A percentile compares a stretch with the other conserved stretches of the same genome.
Conservation (phyloP, 2,888 invertebrate species). For the Monopis laevigella region DNA sequence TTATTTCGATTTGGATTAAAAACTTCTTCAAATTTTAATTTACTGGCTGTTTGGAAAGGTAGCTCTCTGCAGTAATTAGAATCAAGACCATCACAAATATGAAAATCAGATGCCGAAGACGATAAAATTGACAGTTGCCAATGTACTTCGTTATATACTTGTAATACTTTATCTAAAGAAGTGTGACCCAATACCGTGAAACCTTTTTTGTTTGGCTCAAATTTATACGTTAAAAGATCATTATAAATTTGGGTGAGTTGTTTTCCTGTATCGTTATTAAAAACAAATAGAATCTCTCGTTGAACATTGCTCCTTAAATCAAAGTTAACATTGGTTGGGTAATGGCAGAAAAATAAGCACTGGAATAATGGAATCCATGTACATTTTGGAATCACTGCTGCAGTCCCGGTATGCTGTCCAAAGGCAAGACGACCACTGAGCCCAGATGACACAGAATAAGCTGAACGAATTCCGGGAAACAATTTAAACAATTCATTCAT, state of each 20-base stretch:
- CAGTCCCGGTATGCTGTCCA: constrained; percentile 32
- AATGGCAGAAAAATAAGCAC: constrained; percentile 46
- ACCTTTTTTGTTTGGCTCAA: constrained; percentile 40
- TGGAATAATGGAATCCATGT: constrained; percentile 53
- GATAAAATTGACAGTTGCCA: constrained; percentile 48
- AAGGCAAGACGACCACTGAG: constrained; percentile 37
- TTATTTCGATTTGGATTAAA: constrained; percentile 49
- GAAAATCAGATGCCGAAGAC: constrained; percentile 34
- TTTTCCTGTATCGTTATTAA: constrained; percentile 39
- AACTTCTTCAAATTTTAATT: constrained; percentile 44
- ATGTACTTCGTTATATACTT: constrained; percentile 28
- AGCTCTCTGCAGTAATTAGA: constrained; percentile 28
- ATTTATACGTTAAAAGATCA: constrained; percentile 39
- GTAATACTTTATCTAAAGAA: constrained; percentile 24
- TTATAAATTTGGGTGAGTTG: constrained; percentile 40
- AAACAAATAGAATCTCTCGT: constrained; percentile 34
- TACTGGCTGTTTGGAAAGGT: constrained; percentile 28
- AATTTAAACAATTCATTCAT: constrained; percentile 52
- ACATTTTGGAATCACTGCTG: constrained; percentile 31
- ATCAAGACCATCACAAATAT: constrained; percentile 40
- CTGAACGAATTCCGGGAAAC: constrained; percentile 39
- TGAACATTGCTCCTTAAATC: constrained; percentile 35
- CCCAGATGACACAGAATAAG: constrained; percentile 47
- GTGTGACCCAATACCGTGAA: constrained; percentile 49
- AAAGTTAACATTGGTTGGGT: constrained; percentile 43